Base-by-base conservation (phyloP, 2,888 invertebrate genomes). In the Hypselothyrea guttata region DNA sequence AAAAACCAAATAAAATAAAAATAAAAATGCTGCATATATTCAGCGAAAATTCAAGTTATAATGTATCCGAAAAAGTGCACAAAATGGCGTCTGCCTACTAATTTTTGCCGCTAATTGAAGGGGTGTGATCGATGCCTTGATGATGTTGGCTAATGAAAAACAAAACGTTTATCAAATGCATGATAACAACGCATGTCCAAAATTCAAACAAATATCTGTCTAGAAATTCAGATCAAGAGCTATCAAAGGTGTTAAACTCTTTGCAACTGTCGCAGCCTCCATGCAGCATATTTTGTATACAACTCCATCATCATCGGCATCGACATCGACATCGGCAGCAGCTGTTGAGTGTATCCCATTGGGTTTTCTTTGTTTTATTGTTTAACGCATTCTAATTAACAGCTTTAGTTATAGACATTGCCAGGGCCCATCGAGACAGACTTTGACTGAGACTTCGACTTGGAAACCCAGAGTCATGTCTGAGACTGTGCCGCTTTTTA, bases 321-420 rank as follows among this genome's bases (percentile, higher is more conserved):
- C 27, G n/a, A n/a, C n/a, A n/a, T n/a, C n/a, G n/a, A n/a, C n/a
- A n/a, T n/a, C n/a, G n/a, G n/a, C n/a, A n/a, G n/a, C n/a, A n/a
- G n/a, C n/a, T n/a, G n/a, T n/a, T n/a, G n/a, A n/a, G n/a, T n/a
- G n/a, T n/a, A n/a, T 41, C 13, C 51, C 56, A 63, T 68, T 52
- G 34, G 52, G 11, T 41, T 63, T 47, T 82, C 82, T 84, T 82
- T 82, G 84, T 78, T 84, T 82, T 82, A 78, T 82, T 78, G 76
- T 78, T 82, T 84, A 84, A 78, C 84, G 84, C 78, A 82, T 78
- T 84, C 66, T 76, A 82, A 82, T 84, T 84, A 84, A 71, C 81
- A 84, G 60, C 72, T 79, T 70, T 66, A 63, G 73, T 66, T 68
- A 68, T 78, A 71, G 59, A 56, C 72, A 62, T 51, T 56, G 51